Evolutionary conservation across 2,113 vertebrate species (phyloP), one percentile per base, ranked within the genome.

Genomic region (Onychorhynchus coronatus): DNA sequence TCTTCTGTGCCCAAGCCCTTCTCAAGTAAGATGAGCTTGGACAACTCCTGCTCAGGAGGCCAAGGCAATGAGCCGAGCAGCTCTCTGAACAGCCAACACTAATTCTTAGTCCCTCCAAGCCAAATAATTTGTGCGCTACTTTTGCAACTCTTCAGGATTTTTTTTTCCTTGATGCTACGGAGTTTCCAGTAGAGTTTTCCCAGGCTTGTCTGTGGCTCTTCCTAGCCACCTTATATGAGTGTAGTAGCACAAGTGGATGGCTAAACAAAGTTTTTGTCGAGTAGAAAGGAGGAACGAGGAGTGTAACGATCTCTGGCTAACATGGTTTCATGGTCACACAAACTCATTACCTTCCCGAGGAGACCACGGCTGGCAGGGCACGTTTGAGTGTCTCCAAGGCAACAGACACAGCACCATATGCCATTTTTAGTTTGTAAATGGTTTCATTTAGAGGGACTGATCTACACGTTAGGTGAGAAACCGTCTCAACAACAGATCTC

Each of bases 261-360:
- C 63, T n/a, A 30, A 37, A 9, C 52, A 55, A 83, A 44, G 53
- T 47, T 65, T 80, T 63, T 4, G 1, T 58, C 42, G 21, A 66
- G 75, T 28, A 53, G 37, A 55, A 75, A 19, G 0, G 7, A 82
- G 61, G 41, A 75, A 23, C 4, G 0, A 3, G 15, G 39, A 14
- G 35, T 24, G 50, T 55, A 39, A 25, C 0, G 0, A 22, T 46
- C 2, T 0, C 19, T 41, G 50, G 33, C 33, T 42, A 35, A 46
- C 0, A 0, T 37, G 39, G 39, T 37, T 75, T 65, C 14, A 4
- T 9, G 59, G 42, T 59, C 74, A 62, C 44, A 53, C 61, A 56
- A 22, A 62, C n/a, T 58, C 9, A 0, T 11, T 39, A 15, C 39
- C 33, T 46, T 76, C 53, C 63, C 0, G 0, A 88, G 52, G 35